Evolutionary conservation across 2,797 vertebrate species (phyloP), one percentile per base, ranked within the genome.

Genomic region (Takifugu rubripes): DNA sequence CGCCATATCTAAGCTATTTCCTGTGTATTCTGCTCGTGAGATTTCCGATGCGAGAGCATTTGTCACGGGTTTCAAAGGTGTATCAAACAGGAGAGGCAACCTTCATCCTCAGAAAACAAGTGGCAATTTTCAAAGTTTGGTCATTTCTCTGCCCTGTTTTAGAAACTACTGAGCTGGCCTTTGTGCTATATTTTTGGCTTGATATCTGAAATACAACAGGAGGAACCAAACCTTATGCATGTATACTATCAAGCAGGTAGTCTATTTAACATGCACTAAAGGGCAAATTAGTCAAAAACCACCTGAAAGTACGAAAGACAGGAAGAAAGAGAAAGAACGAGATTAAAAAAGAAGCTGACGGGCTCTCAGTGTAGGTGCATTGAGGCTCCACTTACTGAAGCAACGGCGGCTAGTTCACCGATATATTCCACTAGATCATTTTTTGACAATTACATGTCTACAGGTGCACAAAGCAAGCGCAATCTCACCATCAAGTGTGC

Each of bases 11-110:
- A 81, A 84, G 81, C 85, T 88, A 92, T 92, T 92, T 91, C 88
- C 91, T 89, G 85, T 90, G 88, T 87, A 87, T 90, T 87, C 87
- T 87, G 84, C 76, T 91, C 89, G 89, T 88, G 89, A 90, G 88
- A 89, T 90, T 90, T 91, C 86, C 85, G 89, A 91, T 90, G 87
- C 79, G 78, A 86, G 87, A 79, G 88, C 84, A 92, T 91, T 92
- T 88, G 91, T 91, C 90, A 92, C 67, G 84, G 89, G 74, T 89
- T 85, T 83, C 83, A 90, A 86, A 89, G 85, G 87, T 84, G 88
- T 90, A 87, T 82, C 84, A 85, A 90, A 92, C 80, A 90, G 88
- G 83, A 87, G 86, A 85, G 71, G 67, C 64, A 81, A 85, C 87
- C 83, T 87, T 84, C 68, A 74, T 78, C 78, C 75, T 78, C 59